phyloP scores from a whole-genome alignment of 2,797 vertebrate species.

The Menidia menidia region DNA sequence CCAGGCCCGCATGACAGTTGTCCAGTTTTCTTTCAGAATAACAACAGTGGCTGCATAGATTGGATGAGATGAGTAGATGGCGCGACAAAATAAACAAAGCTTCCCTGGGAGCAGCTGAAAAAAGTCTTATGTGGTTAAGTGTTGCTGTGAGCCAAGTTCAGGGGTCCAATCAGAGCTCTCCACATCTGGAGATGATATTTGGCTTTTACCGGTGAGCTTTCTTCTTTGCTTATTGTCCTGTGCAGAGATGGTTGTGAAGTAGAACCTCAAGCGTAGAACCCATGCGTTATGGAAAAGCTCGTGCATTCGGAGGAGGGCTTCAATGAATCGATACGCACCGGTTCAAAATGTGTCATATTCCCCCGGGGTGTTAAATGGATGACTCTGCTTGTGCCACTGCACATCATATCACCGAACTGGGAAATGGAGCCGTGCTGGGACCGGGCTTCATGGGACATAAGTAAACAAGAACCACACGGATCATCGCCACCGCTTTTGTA shows the following conservation, averaged over 20 bases:
- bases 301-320: too few species aligned
- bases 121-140: constrained; percentile 53
- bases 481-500: too few species aligned
- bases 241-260: constrained; percentile 8
- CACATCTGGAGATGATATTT: constrained; percentile 42
- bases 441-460: too few species aligned
- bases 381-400: too few species aligned
- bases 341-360: too few species aligned
- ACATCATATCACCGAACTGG: too few species aligned
- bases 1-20: constrained; percentile 72
- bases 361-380: too few species aligned
- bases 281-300: too few species aligned
- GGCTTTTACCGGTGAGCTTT: constrained; percentile 27
- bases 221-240: background rate
- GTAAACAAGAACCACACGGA: too few species aligned
- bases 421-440: too few species aligned
- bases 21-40: constrained; percentile 70
- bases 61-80: constrained; percentile 62
- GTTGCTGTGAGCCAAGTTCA: constrained; percentile 44
- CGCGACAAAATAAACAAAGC: constrained; percentile 40
- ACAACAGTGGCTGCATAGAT: constrained; percentile 68
- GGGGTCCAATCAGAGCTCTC: constrained; percentile 56
- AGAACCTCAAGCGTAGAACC: constrained; percentile 6
- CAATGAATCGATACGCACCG: too few species aligned
- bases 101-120: constrained; percentile 55